Conservation (phyloP, 2,888 invertebrate genomes). For the Thysanoteuthis rhombus region DNA sequence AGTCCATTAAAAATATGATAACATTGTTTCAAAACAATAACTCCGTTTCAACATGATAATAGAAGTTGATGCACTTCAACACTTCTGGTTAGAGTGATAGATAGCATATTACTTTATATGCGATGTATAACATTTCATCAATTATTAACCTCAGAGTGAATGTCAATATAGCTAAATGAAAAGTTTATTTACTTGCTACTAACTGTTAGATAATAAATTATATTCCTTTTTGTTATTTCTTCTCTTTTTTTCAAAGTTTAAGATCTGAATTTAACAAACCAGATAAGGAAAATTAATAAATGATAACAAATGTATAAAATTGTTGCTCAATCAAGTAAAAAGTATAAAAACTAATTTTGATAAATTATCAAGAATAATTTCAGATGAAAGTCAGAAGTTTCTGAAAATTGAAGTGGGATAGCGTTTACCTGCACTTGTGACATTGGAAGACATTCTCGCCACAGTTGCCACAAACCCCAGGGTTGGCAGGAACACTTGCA, state of each 20-base stretch:
- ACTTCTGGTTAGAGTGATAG: too few relatives aligned
- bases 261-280: not conserved
- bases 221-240: too few relatives aligned
- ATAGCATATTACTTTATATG: too few relatives aligned
- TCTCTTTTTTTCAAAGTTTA: not conserved
- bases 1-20: too few relatives aligned
- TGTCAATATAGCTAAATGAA: too few relatives aligned
- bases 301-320: not conserved
- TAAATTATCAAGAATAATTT: too few relatives aligned
- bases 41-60: too few relatives aligned
- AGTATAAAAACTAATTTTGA: not conserved
- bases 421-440: conserved; percentile 87
- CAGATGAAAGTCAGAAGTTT: not conserved
- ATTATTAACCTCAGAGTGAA: too few relatives aligned
- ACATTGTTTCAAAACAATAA: too few relatives aligned
- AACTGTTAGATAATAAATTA: not conserved
- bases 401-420: not conserved
- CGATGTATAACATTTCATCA: too few relatives aligned
- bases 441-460: conserved; percentile 99
- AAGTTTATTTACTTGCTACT: not conserved
- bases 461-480: conserved; percentile 95
- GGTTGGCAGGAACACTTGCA: conserved; percentile 95
- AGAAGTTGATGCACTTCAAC: too few relatives aligned
- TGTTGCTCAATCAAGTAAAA: not conserved
- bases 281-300: not conserved